Conservation (phyloP, 2,797 vertebrate genomes). For the Pristis pectinata region DNA sequence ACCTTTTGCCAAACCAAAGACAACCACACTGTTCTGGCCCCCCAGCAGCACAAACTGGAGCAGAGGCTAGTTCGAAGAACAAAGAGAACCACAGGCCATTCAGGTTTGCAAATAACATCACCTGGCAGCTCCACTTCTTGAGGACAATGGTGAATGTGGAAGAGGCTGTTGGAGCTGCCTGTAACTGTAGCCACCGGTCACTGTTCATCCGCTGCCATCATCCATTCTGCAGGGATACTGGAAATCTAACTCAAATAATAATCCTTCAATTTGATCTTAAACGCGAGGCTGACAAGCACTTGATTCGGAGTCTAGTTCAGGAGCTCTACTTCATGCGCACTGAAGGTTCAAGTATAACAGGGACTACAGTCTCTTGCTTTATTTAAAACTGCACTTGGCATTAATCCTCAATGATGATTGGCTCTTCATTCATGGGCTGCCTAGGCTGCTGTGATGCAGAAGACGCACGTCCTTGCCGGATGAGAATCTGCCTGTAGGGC, state of each 20-base stretch:
- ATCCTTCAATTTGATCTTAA: conserved; percentile 34
- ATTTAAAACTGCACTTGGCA: conserved; percentile 15
- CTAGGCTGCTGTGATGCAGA: conserved; percentile 3
- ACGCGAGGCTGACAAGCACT: conserved; percentile 32
- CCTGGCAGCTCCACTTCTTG: background rate
- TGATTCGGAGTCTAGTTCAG: conserved; percentile 27
- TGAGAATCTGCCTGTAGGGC: conserved; percentile 31
- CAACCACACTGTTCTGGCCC: conserved; percentile 14
- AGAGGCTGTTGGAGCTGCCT: background rate
- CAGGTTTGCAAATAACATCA: conserved; percentile 15
- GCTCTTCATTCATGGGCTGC: conserved; percentile 33
- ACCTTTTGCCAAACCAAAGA: conserved; percentile 26
- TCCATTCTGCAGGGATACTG: conserved; percentile 9
- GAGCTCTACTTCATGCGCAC: conserved; percentile 25
- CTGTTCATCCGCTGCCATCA: background rate
- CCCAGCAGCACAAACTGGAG: conserved; percentile 6
- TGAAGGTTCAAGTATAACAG: conserved; percentile 38
- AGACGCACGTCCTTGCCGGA: background rate
- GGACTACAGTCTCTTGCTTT: conserved; percentile 34
- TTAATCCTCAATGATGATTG: conserved; percentile 32
- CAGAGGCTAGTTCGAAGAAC: conserved; percentile 27
- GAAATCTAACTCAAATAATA: conserved; percentile 34
- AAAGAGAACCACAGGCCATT: conserved; percentile 24
- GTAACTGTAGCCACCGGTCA: background rate
- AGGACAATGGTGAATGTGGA: background rate